Evolutionary conservation across 2,888 invertebrate genomes (phyloP).

Genomic region (Gasteruption jaculator): DNA sequence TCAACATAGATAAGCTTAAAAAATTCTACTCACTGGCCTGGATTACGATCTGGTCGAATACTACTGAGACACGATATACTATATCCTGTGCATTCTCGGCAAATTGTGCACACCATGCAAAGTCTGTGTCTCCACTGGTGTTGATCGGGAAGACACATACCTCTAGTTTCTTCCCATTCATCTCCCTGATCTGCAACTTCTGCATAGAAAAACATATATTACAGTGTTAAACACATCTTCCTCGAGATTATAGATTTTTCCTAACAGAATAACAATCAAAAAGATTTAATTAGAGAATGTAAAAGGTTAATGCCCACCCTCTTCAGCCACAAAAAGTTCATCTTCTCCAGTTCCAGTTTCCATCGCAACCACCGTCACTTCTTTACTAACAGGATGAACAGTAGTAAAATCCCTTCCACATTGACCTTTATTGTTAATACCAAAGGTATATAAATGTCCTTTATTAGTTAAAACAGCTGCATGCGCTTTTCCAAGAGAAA

Average conservation of each 20-base stretch:
- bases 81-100: conserved; percentile 92
- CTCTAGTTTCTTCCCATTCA: conserved; percentile 57
- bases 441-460: conserved; percentile 92
- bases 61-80: conserved; percentile 78
- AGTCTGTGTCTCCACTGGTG: conserved; percentile 79
- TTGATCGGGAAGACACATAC: conserved; percentile 64
- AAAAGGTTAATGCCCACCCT: conserved; percentile 31
- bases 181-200: conserved; percentile 51
- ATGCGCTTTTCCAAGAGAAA: conserved; percentile 87
- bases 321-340: conserved; percentile 43
- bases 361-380: conserved; percentile 53
- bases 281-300: not conserved
- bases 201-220: conserved; percentile 14
- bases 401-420: conserved; percentile 84
- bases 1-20: not conserved
- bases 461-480: conserved; percentile 83
- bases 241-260: no score
- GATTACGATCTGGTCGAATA: conserved; percentile 69
- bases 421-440: conserved; percentile 96
- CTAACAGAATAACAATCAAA: not conserved
- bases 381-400: conserved; percentile 53
- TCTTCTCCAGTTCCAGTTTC: conserved; percentile 54
- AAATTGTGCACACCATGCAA: conserved; percentile 86
- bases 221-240: conserved; percentile 11
- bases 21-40: conserved; percentile 36